Base-by-base conservation (phyloP, 2,797 vertebrate genomes). In the Myiothlypis coronata region DNA sequence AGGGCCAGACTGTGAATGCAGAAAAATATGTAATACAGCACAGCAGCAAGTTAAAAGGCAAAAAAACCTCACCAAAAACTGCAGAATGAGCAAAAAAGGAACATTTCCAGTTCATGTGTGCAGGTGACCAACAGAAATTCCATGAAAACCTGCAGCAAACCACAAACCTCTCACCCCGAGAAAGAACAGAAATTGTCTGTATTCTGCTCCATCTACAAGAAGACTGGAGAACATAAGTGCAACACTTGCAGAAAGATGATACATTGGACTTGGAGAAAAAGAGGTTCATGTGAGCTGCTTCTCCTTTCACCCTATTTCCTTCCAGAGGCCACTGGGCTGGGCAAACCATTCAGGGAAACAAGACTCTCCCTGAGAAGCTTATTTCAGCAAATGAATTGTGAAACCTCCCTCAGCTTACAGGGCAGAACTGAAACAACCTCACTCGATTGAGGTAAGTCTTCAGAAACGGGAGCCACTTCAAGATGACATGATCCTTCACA, bases 41-140 rank as follows among this genome's bases (percentile, higher is more conserved):
- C 23, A 84, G 41, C 60, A 80, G 68, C 28, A 27, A 78, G 72
- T 9, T 64, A 56, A 74, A 41, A 47, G 10, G 9, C 0, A 5
- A 23, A 75, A 86, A 21, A 2, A 37, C 0, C 11, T 2, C 18
- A 12, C 28, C 28, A 41, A 43, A 61, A 30, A 6, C 5, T 0
- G 1, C 4, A 64, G 24, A 80, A 65, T 10, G 15, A 27, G 13
- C 12, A 53, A 57, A 37, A 50, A 63, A 60, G 27, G 30, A 68
- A 16, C 10, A 27, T 65, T 93, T 67, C 56, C 52, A 87, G 41
- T 57, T 75, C 34, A 39, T 14, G 14, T 60, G 44, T 7, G 10
- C 34, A 69, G 15, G 13, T 37, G 27, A 75, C 26, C 27, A 44
- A 69, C 24, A 26, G 27, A 87, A 88, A 63, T 37, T 50, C 0